Evolutionary conservation across 1,140 invertebrate species (phyloP).

Genomic region (Dermatophagoides farinae): DNA sequence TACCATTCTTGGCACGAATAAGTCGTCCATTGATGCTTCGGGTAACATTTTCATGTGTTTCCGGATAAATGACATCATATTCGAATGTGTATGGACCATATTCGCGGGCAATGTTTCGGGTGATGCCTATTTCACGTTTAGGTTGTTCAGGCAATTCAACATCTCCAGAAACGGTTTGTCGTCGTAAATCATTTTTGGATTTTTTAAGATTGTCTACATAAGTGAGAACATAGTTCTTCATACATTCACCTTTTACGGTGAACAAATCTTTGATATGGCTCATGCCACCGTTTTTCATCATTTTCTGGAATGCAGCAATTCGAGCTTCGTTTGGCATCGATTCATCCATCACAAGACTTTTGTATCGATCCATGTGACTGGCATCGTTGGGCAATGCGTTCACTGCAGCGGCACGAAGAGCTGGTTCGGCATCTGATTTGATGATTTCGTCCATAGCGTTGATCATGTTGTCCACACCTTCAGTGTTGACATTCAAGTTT

Average conservation of each 20-base stretch:
- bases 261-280: not conserved
- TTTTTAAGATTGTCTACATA: slow-evolving; percentile 6
- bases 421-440: slow-evolving; percentile 1
- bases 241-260: not conserved
- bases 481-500: not conserved
- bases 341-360: not conserved
- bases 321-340: slow-evolving; percentile 6
- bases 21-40: not conserved
- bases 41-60: not conserved
- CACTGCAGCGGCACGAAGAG: not conserved
- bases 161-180: not conserved
- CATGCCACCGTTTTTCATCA: not conserved
- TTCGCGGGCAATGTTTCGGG: not conserved
- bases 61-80: slow-evolving; percentile 4
- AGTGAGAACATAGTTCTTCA: slow-evolving; percentile 3
- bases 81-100: slow-evolving; percentile 3
- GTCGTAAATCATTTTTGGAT: not conserved
- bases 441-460: slow-evolving; percentile 6
- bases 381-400: slow-evolving; percentile 2
- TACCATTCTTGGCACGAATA: not conserved
- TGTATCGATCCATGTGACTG: not conserved
- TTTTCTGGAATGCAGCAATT: not conserved
- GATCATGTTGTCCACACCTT: not conserved
- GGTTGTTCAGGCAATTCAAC: not conserved
- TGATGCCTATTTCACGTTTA: not conserved